Conservation (phyloP, 2,797 vertebrate genomes). For the Ctenosaura bakeri region DNA sequence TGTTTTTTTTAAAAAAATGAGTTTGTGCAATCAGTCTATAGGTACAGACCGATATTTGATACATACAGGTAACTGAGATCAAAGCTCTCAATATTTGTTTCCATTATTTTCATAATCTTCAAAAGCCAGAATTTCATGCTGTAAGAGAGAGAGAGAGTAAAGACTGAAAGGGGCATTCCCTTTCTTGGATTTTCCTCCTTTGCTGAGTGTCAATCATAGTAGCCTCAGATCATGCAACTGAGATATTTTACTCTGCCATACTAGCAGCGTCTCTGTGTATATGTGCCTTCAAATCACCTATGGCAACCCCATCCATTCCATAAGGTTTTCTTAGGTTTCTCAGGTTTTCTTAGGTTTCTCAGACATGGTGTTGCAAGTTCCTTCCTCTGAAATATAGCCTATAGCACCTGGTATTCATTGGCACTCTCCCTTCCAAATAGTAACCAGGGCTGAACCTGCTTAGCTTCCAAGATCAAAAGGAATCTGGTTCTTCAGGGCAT, state of each 20-base stretch:
- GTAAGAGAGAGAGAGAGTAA: too few relatives aligned
- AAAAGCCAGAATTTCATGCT: neutral
- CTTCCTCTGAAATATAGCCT: too few relatives aligned
- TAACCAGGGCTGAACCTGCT: too few relatives aligned
- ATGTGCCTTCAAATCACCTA: neutral
- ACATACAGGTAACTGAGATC: rapidly evolving
- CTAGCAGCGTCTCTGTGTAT: neutral
- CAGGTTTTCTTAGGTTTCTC: too few relatives aligned
- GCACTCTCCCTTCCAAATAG: too few relatives aligned
- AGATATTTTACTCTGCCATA: neutral
- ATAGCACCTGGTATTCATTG: too few relatives aligned
- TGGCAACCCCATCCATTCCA: too few relatives aligned
- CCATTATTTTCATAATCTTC: neutral
- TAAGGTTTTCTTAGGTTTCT: too few relatives aligned
- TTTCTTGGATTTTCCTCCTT: neutral
- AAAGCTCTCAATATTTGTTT: neutral
- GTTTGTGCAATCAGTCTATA: neutral
- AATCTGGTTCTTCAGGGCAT: too few relatives aligned
- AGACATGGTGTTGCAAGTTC: too few relatives aligned
- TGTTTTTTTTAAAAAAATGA: neutral
- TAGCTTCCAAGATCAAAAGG: too few relatives aligned
- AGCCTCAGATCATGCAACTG: neutral
- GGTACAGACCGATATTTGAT: rapidly evolving
- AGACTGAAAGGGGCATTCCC: neutral
- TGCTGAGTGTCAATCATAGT: too few relatives aligned